Base-by-base conservation (phyloP, 2,113 vertebrate species). In the Romanogobio albipinnatus region DNA sequence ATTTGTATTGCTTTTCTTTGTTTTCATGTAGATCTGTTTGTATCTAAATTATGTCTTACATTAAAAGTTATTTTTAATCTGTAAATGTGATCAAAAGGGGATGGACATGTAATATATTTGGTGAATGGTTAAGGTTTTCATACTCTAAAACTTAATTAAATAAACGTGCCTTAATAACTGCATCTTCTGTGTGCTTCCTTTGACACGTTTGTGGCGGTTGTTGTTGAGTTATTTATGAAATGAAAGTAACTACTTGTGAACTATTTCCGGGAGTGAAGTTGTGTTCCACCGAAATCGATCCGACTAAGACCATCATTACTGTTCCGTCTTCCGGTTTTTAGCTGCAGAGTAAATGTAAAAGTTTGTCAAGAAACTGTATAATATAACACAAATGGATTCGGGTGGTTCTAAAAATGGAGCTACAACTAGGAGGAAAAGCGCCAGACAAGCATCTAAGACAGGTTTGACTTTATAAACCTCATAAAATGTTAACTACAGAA, bases 321-420 rank as follows among this genome's bases (percentile, higher is more conserved):
- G 73, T 58, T 76, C 51, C 19, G 33, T 0, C 45, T 86, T 86
- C 64, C 22, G 22, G 19, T 19, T 36, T 7, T 45, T 24, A 45
- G 76, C 59, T 17, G 70, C 66, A 36, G 1, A 13, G 26, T 10
- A 71, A 56, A 11, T 9, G 14, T 5, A 58, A 53, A 83, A 84
- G 22, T 88, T 84, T 78, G 0, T 24, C 17, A n/a, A 62, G 29
- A 64, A 71, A 61, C 47, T 3, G 3, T 26, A 1, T 17, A n/a
- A 61, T 84, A 43, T 47, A 26, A 77, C 22, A 29, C n/a, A 77
- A 53, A 88, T 88, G 85, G 82, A 88, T 14, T 36, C 39, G 1
- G 22, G 33, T 4, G 43, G 62, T 73, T 73, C 39, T 22, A 43
- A 81, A 43, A 15, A 83, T 9, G 7, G 3, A 45, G 9, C 5